Conservation (phyloP, 2,888 invertebrate genomes). For the Clivina fossor region DNA sequence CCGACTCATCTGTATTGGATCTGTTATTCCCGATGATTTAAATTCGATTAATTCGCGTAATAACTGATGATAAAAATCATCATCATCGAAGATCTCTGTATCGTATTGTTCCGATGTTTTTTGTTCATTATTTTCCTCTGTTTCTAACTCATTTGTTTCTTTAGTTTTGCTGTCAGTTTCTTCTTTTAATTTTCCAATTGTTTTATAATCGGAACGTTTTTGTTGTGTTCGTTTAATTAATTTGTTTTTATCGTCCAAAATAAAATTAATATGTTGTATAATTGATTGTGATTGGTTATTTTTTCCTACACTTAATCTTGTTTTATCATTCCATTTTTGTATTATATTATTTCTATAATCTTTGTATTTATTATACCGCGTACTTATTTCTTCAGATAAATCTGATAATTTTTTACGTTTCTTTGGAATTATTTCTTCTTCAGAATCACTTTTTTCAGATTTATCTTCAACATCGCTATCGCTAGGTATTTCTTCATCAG, state of each 20-base stretch:
- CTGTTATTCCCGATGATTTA: slow-evolving; percentile 80
- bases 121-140: slow-evolving; percentile 41
- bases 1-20: slow-evolving; percentile 81
- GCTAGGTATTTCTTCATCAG: slow-evolving; percentile 67
- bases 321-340: slow-evolving; percentile 95
- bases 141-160: slow-evolving; percentile 33
- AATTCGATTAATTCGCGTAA: slow-evolving; percentile 89
- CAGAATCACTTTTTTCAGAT: slow-evolving; percentile 40
- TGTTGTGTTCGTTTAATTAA: slow-evolving; percentile 78
- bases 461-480: slow-evolving; percentile 56
- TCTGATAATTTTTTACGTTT: slow-evolving; percentile 62
- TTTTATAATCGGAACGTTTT: slow-evolving; percentile 72
- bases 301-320: slow-evolving; percentile 68
- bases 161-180: no score
- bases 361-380: slow-evolving; percentile 62
- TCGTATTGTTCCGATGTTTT: slow-evolving; percentile 61
- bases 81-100: slow-evolving; percentile 91
- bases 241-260: slow-evolving; percentile 74
- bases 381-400: slow-evolving; percentile 60
- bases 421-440: slow-evolving; percentile 43
- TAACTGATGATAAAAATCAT: slow-evolving; percentile 95
- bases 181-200: slow-evolving; percentile 61
- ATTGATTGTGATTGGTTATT: slow-evolving; percentile 65
- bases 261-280: slow-evolving; percentile 82
- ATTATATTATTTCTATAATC: slow-evolving; percentile 77